Base-by-base conservation (phyloP, 2,113 vertebrate genomes). In the Pelusios castaneus region DNA sequence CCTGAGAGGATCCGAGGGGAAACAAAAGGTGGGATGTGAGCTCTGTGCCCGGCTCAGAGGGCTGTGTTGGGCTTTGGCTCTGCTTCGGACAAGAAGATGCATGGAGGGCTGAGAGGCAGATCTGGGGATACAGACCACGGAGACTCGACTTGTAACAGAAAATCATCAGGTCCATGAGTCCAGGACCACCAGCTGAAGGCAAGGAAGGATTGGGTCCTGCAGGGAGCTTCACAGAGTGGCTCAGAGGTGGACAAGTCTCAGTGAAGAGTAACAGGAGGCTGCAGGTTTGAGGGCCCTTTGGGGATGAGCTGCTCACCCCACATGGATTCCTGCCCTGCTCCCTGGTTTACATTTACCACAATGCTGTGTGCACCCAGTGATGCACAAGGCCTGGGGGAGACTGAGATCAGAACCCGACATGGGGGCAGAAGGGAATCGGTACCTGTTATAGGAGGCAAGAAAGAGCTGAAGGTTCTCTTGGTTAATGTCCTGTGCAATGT, bases 401-500 rank as follows among this genome's bases (percentile, higher is more conserved):
- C 8, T 19, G 25, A 85, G 52, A 29, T 22, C 8, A 34, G 45
- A 27, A 49, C 22, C 29, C 45, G 38, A 41, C 10, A 12, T 27
- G 47, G 31, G 43, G 34, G 78, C 31, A 83, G 56, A 89, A 94
- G 67, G 5, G 11, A 41, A 73, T 92, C 82, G 88, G 19, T 98
- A 99, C 99, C 98, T 98, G 94, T 99, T 99, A 92, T 99, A 99
- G 70, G 99, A 99, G 80, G 97, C 98, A 95, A 98, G 98, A 95
- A 99, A 99, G 83, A 99, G 98, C 49, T 98, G 98, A 85, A 99
- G 98, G 96, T 99, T 99, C 10, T 99, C 98, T 95, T 99, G 99
- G 77, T 99, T 99, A 77, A 99, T 99, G 60, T 99, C 99, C 97
- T 99, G 99, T 3, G 99, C 98, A 8, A 99, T 98, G 95, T 99